Evolutionary conservation across 2,113 vertebrate species (phyloP).

Genomic region (Passerina amoena): DNA sequence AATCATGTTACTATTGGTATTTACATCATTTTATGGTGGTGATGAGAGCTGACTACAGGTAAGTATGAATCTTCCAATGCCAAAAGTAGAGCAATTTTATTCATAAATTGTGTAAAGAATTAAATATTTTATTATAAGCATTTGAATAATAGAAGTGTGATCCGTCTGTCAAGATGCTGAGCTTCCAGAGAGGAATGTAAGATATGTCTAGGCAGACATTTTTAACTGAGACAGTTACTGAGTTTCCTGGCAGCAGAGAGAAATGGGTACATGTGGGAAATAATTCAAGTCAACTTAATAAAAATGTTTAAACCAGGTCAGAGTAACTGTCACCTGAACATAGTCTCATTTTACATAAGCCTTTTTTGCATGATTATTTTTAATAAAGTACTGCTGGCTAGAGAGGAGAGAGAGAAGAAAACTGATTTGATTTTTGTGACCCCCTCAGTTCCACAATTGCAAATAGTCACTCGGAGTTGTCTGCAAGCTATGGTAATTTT

Average conservation of each 20-base stretch:
- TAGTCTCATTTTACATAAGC: background rate
- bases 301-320: background rate
- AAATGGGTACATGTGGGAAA: background rate
- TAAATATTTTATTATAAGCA: background rate
- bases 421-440: background rate
- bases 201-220: background rate
- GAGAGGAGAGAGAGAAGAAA: background rate
- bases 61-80: background rate
- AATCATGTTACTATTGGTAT: background rate
- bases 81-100: background rate
- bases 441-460: background rate
- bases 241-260: background rate
- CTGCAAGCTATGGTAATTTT: background rate
- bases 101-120: background rate
- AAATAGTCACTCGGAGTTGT: background rate
- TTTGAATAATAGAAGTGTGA: background rate
- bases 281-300: background rate
- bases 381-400: background rate
- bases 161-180: background rate
- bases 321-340: background rate
- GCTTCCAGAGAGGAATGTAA: background rate
- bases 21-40: background rate
- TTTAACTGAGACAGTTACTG: background rate
- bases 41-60: background rate
- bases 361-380: background rate